Evolutionary conservation across 2,888 invertebrate species (phyloP).

Genomic region (Nesidiocoris tenuis): DNA sequence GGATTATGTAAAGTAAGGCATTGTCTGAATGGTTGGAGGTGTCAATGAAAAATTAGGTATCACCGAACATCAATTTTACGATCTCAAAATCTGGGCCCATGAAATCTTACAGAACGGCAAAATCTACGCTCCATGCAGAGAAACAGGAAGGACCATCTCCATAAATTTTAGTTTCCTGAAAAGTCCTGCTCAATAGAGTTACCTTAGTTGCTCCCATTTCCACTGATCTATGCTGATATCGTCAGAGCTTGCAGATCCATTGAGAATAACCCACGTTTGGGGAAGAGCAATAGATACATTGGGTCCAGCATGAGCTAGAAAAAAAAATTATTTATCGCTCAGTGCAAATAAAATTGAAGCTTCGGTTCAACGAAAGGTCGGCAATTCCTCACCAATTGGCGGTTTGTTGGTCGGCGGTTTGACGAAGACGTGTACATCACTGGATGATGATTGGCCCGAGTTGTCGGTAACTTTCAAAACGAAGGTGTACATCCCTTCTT

Average conservation of each 20-base stretch:
- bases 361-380: too few relatives aligned
- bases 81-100: too few relatives aligned
- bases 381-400: slow-evolving; percentile 70
- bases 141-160: too few relatives aligned
- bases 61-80: too few relatives aligned
- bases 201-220: slow-evolving; percentile 79
- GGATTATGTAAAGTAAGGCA: background rate
- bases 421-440: slow-evolving; percentile 89
- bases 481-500: slow-evolving; percentile 92
- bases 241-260: slow-evolving; percentile 78
- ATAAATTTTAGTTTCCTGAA: too few relatives aligned
- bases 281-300: slow-evolving; percentile 75
- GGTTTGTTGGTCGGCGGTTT: slow-evolving; percentile 85
- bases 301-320: slow-evolving; percentile 59
- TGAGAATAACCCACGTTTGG: slow-evolving; percentile 73
- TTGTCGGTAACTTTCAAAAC: slow-evolving; percentile 89
- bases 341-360: background rate
- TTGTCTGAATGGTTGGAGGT: too few relatives aligned
- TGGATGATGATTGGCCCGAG: slow-evolving; percentile 81
- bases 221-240: slow-evolving; percentile 80
- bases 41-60: too few relatives aligned
- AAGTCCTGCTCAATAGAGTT: too few relatives aligned
- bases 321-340: slow-evolving; percentile 46
- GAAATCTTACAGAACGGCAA: too few relatives aligned
- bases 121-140: too few relatives aligned